Evolutionary conservation across 1,140 invertebrate species (phyloP).

Genomic region (Cardiocondyla obscurior): DNA sequence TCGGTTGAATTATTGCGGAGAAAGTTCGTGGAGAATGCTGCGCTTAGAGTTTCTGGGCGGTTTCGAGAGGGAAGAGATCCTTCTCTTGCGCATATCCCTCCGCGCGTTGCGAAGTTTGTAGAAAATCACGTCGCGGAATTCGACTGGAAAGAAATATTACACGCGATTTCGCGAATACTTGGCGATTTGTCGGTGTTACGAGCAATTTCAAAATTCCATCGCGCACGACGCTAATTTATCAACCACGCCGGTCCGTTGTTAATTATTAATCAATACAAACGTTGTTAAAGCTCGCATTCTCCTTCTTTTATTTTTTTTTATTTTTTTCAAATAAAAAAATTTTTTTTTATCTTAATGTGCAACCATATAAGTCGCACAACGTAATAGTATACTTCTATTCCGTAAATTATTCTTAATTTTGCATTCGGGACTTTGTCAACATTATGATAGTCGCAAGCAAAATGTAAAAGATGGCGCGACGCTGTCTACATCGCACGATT

Average conservation of each 20-base stretch:
- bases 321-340: no score
- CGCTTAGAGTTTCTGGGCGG: constrained; percentile 15
- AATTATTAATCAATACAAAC: constrained; percentile 20
- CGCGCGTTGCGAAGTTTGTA: constrained; percentile 40
- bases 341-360: background rate
- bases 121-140: constrained; percentile 41
- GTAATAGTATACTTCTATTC: background rate
- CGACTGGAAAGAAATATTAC: constrained; percentile 55
- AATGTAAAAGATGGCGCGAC: constrained; percentile 69
- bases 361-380: constrained; percentile 3
- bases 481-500: constrained; percentile 72
- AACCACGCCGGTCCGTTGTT: background rate
- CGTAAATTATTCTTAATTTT: constrained; percentile 2
- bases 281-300: background rate
- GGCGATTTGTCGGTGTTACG: constrained; percentile 6
- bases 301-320: no score
- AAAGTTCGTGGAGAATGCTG: constrained; percentile 68
- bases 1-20: constrained; percentile 72
- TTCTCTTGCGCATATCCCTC: constrained; percentile 32
- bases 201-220: constrained; percentile 6
- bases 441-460: constrained; percentile 1
- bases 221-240: background rate
- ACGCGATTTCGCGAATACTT: constrained; percentile 27
- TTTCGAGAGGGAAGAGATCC: background rate
- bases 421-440: background rate